Evolutionary conservation across 2,888 invertebrate species (phyloP).

Genomic region (Rhyacophila evoluta): DNA sequence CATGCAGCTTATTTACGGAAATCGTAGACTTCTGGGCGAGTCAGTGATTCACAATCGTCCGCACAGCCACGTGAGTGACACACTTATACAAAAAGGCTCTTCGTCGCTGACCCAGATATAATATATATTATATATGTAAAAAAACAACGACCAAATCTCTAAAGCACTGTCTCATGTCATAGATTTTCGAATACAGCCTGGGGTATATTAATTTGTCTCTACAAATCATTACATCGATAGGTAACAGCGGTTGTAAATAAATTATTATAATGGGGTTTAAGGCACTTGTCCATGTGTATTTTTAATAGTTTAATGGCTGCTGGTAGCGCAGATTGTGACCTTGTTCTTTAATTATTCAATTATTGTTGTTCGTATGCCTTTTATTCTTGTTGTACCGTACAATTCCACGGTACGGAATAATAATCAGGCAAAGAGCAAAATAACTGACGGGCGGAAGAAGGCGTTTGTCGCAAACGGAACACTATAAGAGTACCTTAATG

Average conservation of each 20-base stretch:
- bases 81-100: too few species aligned
- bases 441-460: slow-evolving; percentile 16
- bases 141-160: too few species aligned
- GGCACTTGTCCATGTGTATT: neutral
- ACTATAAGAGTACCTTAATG: neutral
- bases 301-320: neutral
- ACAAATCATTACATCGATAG: too few species aligned
- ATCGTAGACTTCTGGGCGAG: too few species aligned
- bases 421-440: neutral
- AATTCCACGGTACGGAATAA: neutral
- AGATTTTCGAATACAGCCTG: too few species aligned
- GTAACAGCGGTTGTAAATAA: neutral
- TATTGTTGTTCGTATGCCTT: neutral
- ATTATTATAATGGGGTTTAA: neutral
- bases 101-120: too few species aligned
- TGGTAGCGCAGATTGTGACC: neutral
- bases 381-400: neutral
- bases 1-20: too few species aligned
- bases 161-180: too few species aligned
- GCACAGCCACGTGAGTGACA: too few species aligned
- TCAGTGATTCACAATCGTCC: too few species aligned
- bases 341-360: slow-evolving; percentile 17
- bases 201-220: too few species aligned
- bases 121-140: too few species aligned
- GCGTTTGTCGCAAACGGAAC: slow-evolving; percentile 11